A percentile compares a stretch with the other conserved stretches of the same genome.
Evolutionary conservation across 2,888 invertebrate species (phyloP).

Genomic region (Seira sanloemensis): DNA sequence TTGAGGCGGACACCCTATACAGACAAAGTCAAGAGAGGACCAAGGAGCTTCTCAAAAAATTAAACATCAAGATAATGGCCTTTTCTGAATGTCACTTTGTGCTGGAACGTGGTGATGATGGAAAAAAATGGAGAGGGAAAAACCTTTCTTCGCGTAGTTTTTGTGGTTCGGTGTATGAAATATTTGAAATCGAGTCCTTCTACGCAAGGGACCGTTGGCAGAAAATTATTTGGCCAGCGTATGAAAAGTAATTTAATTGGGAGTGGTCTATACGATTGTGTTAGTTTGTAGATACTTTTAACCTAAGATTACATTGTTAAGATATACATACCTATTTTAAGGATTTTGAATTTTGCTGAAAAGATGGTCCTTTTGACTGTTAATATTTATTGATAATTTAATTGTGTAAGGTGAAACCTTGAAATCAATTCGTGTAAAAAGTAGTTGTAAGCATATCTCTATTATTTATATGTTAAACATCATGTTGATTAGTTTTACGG

Average conservation of each 20-base stretch:
- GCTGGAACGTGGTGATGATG: neutral
- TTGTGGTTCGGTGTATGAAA: neutral
- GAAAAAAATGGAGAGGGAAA: neutral
- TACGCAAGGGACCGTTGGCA: constrained; percentile 7
- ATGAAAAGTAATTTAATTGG: constrained; percentile 15
- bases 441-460: too few relatives aligned
- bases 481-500: too few relatives aligned
- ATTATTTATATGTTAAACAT: too few relatives aligned
- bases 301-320: too few relatives aligned
- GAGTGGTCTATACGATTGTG: too few relatives aligned
- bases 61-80: neutral
- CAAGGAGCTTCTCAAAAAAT: neutral
- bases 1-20: neutral
- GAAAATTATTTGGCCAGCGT: neutral
- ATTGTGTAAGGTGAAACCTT: too few relatives aligned
- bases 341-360: too few relatives aligned
- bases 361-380: too few relatives aligned
- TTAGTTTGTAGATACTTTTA: too few relatives aligned
- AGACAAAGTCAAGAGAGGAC: neutral
- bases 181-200: neutral
- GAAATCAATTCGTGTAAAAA: too few relatives aligned
- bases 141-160: neutral
- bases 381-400: too few relatives aligned
- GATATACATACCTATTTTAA: too few relatives aligned
- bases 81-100: neutral